Evolutionary conservation across 2,797 vertebrate species (phyloP), one percentile per base, ranked within the genome.

Genomic region (Esox lucius): DNA sequence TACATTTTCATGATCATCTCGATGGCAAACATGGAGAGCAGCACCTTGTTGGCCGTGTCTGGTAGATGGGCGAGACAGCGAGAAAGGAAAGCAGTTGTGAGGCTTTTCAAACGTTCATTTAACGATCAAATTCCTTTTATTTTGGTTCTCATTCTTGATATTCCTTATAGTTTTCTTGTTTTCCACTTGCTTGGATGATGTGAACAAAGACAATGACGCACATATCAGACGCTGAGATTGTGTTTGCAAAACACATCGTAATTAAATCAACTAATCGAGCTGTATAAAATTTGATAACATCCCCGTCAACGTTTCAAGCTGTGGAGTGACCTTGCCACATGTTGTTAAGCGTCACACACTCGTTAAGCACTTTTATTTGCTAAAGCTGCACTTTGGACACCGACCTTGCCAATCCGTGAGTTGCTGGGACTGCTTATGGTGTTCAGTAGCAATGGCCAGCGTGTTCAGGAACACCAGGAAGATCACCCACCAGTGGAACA

Each of bases 1-100:
- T 96, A 98, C 94, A 98, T 96, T 95, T 98, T 98, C 89, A 98
- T 84, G 74, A 97, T 84, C 97, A 98, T 98, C 92, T 98, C 97
- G 0, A 95, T 79, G 39, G 96, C 93, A 76, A 98, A 98, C 62
- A 98, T 93, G 0, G 91, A 82, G 1, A 98, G 91, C 77, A 98
- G 93, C 46, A 95, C 86, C 9, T 95, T 90, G 84, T 97, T 98
- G 83, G 95, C 90, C 0, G 87, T 91, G 39, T 98, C 97, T 98
- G 86, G 16, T 98, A 13, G 53, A 76, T 24, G 42, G n/a, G n/a
- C 31, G 48, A 49, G 0, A 16, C 7, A 12, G 15, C 51, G 15
- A 3, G 28, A 15, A 19, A 68, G 5, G 17, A 26, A 35, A 48
- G 33, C 39, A 46, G 42, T 46, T 13, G 42, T 11, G 42, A 46